Base-by-base conservation (phyloP, 2,113 vertebrate genomes). In the Carlito syrichta region DNA sequence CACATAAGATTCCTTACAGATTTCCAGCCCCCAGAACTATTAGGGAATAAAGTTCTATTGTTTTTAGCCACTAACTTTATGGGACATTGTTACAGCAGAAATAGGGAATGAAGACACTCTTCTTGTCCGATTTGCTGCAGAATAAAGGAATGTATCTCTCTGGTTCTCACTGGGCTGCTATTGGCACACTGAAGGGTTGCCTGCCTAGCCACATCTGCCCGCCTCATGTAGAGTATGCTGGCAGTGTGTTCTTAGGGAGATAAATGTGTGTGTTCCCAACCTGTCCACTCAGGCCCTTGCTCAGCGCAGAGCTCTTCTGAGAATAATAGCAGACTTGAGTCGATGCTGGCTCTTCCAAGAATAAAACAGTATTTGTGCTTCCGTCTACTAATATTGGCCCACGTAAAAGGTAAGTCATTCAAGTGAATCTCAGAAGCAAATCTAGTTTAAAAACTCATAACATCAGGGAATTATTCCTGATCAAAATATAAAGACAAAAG, bases 231-330 rank as follows among this genome's bases (percentile, higher is more conserved):
- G 45, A 69, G 71, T 17, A 52, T 8, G 4, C 6, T 2, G 0
- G 7, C 35, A 45, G 12, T 11, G 10, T 69, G 38, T 50, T 74
- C 38, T 79, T 43, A 62, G 56, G 40, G 82, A n/a, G 50, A 66
- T 8, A 73, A 17, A 48, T 8, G 19, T 11, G 10, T 5, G 0
- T 58, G 20, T 52, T 74, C 58, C n/a, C 20, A 4, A 8, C 71
- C 50, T 76, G 63, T 84, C 62, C 93, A 10, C 45, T 83, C 93
- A 88, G 82, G 95, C 82, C 87, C 81, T 94, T 96, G 97, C 90
- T 98, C 95, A 90, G 96, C 97, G 97, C 96, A 94, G 94, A 92
- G 96, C 89, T 93, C 17, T 96, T 94, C 56, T 83, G 92, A 97
- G 94, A 93, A 92, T 91, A 96, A 97, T 86, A 92, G 88, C 63